phyloP scores from a whole-genome alignment of 1,140 invertebrate species.

The Zaprionus kolodkinae region DNA sequence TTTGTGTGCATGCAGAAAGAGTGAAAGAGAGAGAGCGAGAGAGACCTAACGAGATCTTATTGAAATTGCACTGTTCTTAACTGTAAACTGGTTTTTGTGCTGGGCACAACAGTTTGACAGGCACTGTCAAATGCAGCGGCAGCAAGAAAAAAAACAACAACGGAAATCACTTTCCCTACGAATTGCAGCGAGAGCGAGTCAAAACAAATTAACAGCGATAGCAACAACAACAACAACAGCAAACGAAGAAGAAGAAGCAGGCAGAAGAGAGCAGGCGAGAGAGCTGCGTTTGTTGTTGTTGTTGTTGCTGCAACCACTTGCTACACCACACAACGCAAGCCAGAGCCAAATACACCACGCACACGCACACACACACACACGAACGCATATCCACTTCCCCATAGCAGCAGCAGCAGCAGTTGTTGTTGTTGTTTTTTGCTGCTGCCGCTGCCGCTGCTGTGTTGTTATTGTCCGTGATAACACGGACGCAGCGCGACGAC shows the following conservation, averaged over 20 bases:
- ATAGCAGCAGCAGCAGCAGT: constrained; percentile 19
- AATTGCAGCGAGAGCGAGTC: constrained; percentile 34
- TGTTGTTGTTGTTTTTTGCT: constrained; percentile 32
- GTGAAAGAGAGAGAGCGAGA: not conserved
- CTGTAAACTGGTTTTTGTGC: constrained; percentile 40
- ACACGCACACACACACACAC: constrained; percentile 10
- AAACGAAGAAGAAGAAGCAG: constrained; percentile 1
- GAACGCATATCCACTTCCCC: constrained; percentile 27
- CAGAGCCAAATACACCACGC: constrained; percentile 12
- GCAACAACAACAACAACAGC: constrained; percentile 20
- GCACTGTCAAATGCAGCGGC: constrained; percentile 33
- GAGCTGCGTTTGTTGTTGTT: constrained; percentile 36
- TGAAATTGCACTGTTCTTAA: constrained; percentile 20
- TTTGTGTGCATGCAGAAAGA: constrained; percentile 11
- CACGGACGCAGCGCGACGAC: constrained; percentile 15
- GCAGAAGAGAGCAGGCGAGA: constrained; percentile 10
- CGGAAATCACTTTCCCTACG: constrained; percentile 56
- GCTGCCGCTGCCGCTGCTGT: no score
- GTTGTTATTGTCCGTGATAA: constrained; percentile 49
- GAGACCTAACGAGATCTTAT: constrained; percentile 15
- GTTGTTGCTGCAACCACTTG: constrained; percentile 54
- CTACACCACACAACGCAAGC: constrained; percentile 38
- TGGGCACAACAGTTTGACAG: constrained; percentile 8
- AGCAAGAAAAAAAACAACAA: constrained; percentile 14
- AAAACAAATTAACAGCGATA: constrained; percentile 38